These are phyloP conservation scores for Rafetus swinhoei DNA, from an alignment of 2,113 vertebrate species.

Conservation along the genomic window DNA sequence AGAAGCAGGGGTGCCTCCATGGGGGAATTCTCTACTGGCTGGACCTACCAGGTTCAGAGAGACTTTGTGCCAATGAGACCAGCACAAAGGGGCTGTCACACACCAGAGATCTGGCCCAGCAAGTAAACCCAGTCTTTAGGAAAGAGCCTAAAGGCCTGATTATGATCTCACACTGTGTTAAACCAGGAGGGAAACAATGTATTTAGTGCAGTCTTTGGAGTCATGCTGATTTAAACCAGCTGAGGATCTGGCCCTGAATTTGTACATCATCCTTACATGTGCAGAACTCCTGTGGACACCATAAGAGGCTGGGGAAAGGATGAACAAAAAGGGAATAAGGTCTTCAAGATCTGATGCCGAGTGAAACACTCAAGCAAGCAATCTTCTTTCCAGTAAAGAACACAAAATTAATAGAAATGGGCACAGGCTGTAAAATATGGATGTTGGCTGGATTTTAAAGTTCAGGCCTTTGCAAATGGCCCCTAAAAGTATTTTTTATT, in stretches of 20 bases:
- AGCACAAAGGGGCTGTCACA: background rate
- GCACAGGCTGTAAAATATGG: background rate
- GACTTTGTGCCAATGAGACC: background rate
- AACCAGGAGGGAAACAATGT: background rate
- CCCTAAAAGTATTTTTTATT: background rate
- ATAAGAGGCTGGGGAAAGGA: background rate
- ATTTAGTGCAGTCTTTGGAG: accelerated
- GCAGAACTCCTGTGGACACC: background rate
- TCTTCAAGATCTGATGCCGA: background rate
- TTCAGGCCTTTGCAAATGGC: background rate
- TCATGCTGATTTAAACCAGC: background rate
- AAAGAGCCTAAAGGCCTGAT: background rate
- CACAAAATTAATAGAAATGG: background rate
- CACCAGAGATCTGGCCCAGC: background rate
- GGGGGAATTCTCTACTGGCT: background rate
- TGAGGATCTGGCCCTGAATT: background rate
- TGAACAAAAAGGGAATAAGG: background rate
- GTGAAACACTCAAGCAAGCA: background rate
- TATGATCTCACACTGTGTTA: background rate
- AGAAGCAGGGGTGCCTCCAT: background rate
- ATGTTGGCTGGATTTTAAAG: background rate
- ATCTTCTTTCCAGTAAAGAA: background rate
- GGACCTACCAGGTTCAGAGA: background rate
- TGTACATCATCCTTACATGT: background rate
- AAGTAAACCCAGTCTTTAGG: background rate